phyloP scores from a whole-genome alignment of 1,140 invertebrate genomes.

The Hycleus cichorii region DNA sequence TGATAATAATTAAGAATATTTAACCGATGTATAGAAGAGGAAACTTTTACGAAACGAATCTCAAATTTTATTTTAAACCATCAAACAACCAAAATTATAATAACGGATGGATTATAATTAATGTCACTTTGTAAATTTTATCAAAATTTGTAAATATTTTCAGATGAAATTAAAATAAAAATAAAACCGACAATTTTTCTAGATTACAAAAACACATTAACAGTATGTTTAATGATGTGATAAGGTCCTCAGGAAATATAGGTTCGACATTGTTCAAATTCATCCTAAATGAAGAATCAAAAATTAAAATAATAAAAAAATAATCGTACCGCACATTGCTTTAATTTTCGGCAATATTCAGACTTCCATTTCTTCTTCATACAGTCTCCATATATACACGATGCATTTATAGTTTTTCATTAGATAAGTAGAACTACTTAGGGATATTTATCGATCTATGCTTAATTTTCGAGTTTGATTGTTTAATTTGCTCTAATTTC shows the following conservation, averaged over 20 bases:
- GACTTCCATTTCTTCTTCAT: no score
- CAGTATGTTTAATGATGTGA: conserved; percentile 33
- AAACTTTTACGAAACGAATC: conserved; percentile 15
- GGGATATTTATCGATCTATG: no score
- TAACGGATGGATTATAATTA: conserved; percentile 9
- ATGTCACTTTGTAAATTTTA: not conserved
- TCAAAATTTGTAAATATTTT: not conserved
- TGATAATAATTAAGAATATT: conserved; percentile 9
- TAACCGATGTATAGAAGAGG: not conserved
- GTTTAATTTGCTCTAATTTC: not conserved
- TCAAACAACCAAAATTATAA: not conserved
- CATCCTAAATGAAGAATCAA: conserved; percentile 4
- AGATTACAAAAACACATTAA: conserved; percentile 9
- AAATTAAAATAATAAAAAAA: conserved; percentile 22
- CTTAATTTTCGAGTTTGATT: conserved; percentile 18
- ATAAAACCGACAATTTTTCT: not conserved
- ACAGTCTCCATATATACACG: no score
- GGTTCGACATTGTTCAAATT: conserved; percentile 34
- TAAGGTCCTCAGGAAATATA: conserved; percentile 38
- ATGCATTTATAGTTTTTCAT: no score
- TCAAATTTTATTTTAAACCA: conserved; percentile 21
- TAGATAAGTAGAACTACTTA: no score
- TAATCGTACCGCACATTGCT: conserved; percentile 13
- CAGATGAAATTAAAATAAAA: conserved; percentile 6
- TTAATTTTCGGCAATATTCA: not conserved